A percentile compares a stretch with the other conserved stretches of the same genome.
Conservation (phyloP, 2,888 invertebrate species). For the Hymenopus coronatus region DNA sequence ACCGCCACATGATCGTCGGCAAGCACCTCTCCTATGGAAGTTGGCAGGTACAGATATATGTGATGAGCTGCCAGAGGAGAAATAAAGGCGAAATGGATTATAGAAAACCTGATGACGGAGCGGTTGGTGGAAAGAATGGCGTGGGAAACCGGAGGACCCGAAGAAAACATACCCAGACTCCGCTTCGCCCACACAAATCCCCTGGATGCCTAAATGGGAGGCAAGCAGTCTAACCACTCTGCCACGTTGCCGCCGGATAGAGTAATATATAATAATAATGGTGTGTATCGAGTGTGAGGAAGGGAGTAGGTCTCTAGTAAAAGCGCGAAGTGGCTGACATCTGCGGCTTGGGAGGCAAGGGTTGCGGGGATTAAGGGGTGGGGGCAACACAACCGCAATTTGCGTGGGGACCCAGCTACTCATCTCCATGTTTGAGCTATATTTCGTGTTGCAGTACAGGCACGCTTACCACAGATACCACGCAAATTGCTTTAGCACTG, state of each 20-base stretch:
- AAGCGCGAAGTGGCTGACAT: not conserved
- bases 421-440: not conserved
- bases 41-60: too few relatives aligned
- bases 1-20: too few relatives aligned
- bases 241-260: constrained; percentile 16
- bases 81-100: too few relatives aligned
- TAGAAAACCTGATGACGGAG: too few relatives aligned
- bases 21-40: too few relatives aligned
- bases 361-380: not conserved
- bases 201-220: too few relatives aligned
- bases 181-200: too few relatives aligned
- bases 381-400: not conserved
- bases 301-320: not conserved
- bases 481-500: not conserved
- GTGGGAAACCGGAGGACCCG: too few relatives aligned
- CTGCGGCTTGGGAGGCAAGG: not conserved
- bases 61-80: too few relatives aligned
- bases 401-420: not conserved
- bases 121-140: too few relatives aligned
- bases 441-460: not conserved
- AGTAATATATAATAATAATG: constrained; percentile 22
- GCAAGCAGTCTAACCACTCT: too few relatives aligned
- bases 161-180: too few relatives aligned
- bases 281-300: not conserved
- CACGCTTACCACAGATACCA: not conserved